Evolutionary conservation across 1,140 invertebrate genomes (phyloP), one percentile per base, ranked within the genome.

Genomic region (Euschistus heros): DNA sequence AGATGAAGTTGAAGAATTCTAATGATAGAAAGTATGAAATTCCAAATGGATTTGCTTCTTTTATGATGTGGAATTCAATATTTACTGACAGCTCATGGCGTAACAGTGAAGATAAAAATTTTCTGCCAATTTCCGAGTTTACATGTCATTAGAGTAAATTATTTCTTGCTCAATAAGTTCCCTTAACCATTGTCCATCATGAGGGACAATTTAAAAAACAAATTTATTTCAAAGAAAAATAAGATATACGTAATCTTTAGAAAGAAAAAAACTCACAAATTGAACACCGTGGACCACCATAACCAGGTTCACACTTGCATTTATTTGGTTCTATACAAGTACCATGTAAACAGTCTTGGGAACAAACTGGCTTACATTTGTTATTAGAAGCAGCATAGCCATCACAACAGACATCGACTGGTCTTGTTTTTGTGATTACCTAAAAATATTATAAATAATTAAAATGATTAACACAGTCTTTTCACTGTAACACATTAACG

Each of bases 251-350:
- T 15, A 27, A 37, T n/a, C n/a, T 37, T 33, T 26, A 50, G 14
- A 57, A 14, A 64, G 62, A 64, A 70, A 55, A 68, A 60, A 70
- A 85, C 89, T 86, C 79, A 95, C 92, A 87, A 74, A 90, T 85
- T 77, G 89, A 85, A 76, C 94, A 97, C 37, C 81, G 80, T 8
- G 88, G 87, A 37, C 93, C 93, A 46, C 92, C 92, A 73, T 86
- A 96, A 54, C 91, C 92, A 50, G 84, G 81, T 65, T 86, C 84
- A 72, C 93, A 96, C 74, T 91, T 84, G 74, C 93, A 96, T 65
- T 82, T 81, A 70, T 95, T 86, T 0, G 93, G 92, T 20, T 84
- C 88, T 27, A 89, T 75, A 73, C 93, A 97, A 47, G 80, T 82
- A 17, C 94, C 94, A 74, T 93, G 86, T 46, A 89, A 77, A 73